Conservation (phyloP, 2,113 vertebrate species). For the Odocoileus hemionus region DNA sequence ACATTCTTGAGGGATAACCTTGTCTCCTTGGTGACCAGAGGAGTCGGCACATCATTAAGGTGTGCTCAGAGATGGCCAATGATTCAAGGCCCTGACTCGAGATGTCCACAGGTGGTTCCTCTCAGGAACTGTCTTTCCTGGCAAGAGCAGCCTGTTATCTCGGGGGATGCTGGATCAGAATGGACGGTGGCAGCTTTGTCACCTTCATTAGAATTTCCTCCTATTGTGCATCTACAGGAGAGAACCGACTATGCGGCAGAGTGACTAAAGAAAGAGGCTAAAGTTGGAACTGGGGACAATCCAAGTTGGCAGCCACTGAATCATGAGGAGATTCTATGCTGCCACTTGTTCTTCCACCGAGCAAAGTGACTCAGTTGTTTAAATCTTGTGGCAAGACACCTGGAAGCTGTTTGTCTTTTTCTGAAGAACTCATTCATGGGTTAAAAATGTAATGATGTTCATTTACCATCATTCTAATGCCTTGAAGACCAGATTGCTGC, state of each 20-base stretch:
- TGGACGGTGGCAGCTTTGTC: not conserved
- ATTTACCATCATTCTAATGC: conserved; percentile 37
- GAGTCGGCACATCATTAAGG: not conserved
- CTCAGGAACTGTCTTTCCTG: not conserved
- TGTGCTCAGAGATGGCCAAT: not conserved
- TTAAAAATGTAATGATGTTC: conserved; percentile 48
- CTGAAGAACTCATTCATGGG: conserved; percentile 38
- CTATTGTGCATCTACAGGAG: conserved; percentile 32
- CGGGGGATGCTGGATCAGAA: not conserved
- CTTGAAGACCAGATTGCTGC: conserved; percentile 42
- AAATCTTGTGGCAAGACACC: conserved; percentile 59
- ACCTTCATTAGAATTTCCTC: conserved; percentile 39
- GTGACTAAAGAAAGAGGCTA: conserved; percentile 36
- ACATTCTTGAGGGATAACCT: not conserved
- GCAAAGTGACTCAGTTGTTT: conserved; percentile 53
- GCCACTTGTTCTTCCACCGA: conserved; percentile 26
- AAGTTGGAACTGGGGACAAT: conserved; percentile 44
- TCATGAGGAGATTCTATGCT: not conserved
- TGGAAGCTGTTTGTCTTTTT: conserved; percentile 58
- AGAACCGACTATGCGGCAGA: not conserved
- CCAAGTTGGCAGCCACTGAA: conserved; percentile 42
- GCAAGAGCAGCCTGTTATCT: not conserved
- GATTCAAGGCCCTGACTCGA: not conserved
- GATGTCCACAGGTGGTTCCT: conserved; percentile 10
- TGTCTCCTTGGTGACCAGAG: not conserved